A percentile compares a stretch with the other conserved stretches of the same genome.
These are phyloP conservation scores for Cosmia pyralina DNA, from an alignment of 2,888 invertebrate species.

Conservation along the genomic window DNA sequence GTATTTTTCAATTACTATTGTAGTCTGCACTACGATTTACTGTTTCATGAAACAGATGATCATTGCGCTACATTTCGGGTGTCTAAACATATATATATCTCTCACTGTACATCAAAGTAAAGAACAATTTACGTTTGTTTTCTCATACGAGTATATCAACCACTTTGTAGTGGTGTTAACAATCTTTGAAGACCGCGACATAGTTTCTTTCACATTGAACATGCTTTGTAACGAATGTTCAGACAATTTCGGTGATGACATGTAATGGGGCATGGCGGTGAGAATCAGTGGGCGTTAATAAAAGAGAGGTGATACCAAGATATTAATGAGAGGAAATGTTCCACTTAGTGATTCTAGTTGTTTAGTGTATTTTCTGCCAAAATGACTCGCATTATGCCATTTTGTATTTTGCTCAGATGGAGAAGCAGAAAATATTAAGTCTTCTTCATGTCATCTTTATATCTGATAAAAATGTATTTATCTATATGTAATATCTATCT, in stretches of 20 bases:
- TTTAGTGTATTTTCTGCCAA: too few species aligned
- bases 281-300: neutral
- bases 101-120: slow-evolving; percentile 35
- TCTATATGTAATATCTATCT: too few species aligned
- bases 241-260: slow-evolving; percentile 20
- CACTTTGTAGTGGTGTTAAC: slow-evolving; percentile 28
- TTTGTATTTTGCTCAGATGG: too few species aligned
- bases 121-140: slow-evolving; percentile 5
- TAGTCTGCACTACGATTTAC: neutral
- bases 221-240: slow-evolving; percentile 26
- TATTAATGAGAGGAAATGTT: slow-evolving; percentile 22
- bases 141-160: slow-evolving; percentile 23
- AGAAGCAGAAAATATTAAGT: too few species aligned
- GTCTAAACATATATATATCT: slow-evolving; percentile 37
- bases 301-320: neutral
- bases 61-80: slow-evolving; percentile 10
- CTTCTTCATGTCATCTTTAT: too few species aligned
- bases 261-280: slow-evolving; percentile 14
- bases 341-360: neutral
- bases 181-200: slow-evolving; percentile 37
- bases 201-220: slow-evolving; percentile 25
- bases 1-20: neutral
- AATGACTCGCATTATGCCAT: too few species aligned
- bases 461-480: too few species aligned
- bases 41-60: neutral